Percentiles rank a stretch among this genome's conserved stretches.
phyloP scores from a whole-genome alignment of 2,888 invertebrate species.

The Venusia cambrica region DNA sequence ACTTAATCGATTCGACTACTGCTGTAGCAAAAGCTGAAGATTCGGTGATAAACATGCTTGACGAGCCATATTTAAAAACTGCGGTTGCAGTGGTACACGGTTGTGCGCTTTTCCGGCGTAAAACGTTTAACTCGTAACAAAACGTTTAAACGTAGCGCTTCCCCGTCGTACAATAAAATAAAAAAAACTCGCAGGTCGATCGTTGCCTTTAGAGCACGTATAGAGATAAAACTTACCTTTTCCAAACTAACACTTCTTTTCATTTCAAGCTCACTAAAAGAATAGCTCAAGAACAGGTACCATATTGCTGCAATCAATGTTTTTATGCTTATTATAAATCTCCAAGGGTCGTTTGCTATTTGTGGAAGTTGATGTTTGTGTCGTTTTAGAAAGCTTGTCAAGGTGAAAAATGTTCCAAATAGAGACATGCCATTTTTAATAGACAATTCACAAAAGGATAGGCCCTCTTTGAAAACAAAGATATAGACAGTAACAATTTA shows the following conservation, averaged over 20 bases:
- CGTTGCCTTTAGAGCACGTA: too few species aligned
- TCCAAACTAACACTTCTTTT: slow-evolving; percentile 64
- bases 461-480: slow-evolving; percentile 1
- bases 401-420: slow-evolving; percentile 51
- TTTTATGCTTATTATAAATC: slow-evolving; percentile 52
- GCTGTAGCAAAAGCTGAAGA: too few species aligned
- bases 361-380: slow-evolving; percentile 57
- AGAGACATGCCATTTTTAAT: slow-evolving; percentile 38
- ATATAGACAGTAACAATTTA: too few species aligned
- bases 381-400: slow-evolving; percentile 50
- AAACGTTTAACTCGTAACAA: too few species aligned
- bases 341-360: slow-evolving; percentile 59
- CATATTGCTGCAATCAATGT: slow-evolving; percentile 60
- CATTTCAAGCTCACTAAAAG: slow-evolving; percentile 68
- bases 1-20: too few species aligned
- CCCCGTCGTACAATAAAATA: too few species aligned
- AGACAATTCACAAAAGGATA: slow-evolving; percentile 12
- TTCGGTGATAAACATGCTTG: too few species aligned
- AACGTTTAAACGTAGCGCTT: too few species aligned
- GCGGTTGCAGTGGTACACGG: too few species aligned
- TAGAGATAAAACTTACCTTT: slow-evolving; percentile 58
- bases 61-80: too few species aligned
- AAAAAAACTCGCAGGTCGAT: too few species aligned
- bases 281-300: slow-evolving; percentile 53
- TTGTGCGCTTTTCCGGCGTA: too few species aligned